phyloP scores from a whole-genome alignment of 2,113 vertebrate genomes.

The Callocephalon fimbriatum region DNA sequence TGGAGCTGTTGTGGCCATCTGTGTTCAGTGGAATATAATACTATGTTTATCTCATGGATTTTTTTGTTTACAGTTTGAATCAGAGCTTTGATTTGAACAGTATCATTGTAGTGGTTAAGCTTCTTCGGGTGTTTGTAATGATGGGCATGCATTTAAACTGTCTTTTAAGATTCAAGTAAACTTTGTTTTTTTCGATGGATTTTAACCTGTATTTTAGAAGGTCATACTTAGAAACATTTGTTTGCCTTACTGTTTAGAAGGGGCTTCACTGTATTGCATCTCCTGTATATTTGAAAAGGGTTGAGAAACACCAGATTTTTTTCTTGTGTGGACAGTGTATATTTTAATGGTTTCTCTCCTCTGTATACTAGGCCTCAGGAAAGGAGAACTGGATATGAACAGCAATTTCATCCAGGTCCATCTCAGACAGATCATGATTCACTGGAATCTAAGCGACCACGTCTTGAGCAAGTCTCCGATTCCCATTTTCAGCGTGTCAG shows the following conservation, averaged over 20 bases:
- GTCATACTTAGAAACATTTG: background rate
- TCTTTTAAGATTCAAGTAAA: background rate
- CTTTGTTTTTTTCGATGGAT: background rate
- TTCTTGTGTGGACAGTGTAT: background rate
- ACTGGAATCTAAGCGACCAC: constrained; percentile 91
- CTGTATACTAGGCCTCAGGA: constrained; percentile 88
- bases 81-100: background rate
- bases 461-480: constrained; percentile 90
- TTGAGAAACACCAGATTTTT: background rate
- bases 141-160: background rate
- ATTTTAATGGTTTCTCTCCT: background rate
- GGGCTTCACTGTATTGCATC: background rate
- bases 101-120: background rate
- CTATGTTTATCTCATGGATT: background rate
- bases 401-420: constrained; percentile 86
- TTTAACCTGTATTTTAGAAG: background rate
- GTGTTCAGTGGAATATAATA: background rate
- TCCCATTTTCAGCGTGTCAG: constrained; percentile 87
- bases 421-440: constrained; percentile 88
- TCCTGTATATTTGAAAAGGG: background rate
- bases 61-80: background rate
- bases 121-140: background rate
- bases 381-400: constrained; percentile 93
- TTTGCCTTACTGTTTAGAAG: background rate
- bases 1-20: background rate